Percentiles rank a stretch among this genome's conserved stretches.
Conservation (phyloP, 30 jellyfish, hydroid and myxozoan species). For the Aurelia aurita complex sp. Pacific region DNA sequence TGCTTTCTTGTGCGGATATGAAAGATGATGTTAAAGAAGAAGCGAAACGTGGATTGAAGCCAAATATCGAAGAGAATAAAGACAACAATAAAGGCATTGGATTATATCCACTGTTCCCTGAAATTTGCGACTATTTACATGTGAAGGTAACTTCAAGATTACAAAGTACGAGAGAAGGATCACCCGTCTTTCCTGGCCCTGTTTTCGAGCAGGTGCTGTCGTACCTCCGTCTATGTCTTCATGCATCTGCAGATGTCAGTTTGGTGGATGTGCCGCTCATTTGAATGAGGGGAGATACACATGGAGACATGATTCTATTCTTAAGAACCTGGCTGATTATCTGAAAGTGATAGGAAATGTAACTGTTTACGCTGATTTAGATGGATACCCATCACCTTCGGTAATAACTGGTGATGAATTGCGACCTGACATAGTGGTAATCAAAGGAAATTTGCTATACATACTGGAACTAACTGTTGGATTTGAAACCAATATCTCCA, state of each 20-base stretch:
- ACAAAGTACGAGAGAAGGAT: slow-evolving; percentile 8
- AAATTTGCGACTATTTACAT: slow-evolving; percentile 52
- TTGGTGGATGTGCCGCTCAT: no score
- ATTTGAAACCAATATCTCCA: no score
- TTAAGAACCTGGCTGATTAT: no score
- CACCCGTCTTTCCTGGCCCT: slow-evolving; percentile 48
- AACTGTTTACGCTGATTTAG: no score
- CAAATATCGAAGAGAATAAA: slow-evolving; percentile 4
- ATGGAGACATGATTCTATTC: no score
- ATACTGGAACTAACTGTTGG: no score
- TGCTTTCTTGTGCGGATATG: slow-evolving; percentile 52
- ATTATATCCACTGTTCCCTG: slow-evolving; percentile 58
- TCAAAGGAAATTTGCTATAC: no score
- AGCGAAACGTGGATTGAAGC: slow-evolving; percentile 76
- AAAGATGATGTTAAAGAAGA: slow-evolving; percentile 87
- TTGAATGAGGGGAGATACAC: no score
- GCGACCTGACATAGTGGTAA: no score
- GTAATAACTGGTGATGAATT: no score
- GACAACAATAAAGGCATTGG: slow-evolving; percentile 39
- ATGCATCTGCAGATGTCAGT: slow-evolving; percentile 49
- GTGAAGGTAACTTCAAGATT: slow-evolving; percentile 62
- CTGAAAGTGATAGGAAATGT: no score
- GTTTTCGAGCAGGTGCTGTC: slow-evolving; percentile 68
- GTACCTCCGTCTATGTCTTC: slow-evolving; percentile 64
- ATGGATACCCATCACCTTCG: no score